Base-by-base conservation (phyloP, 2,113 vertebrate genomes). In the Callipepla squamata region DNA sequence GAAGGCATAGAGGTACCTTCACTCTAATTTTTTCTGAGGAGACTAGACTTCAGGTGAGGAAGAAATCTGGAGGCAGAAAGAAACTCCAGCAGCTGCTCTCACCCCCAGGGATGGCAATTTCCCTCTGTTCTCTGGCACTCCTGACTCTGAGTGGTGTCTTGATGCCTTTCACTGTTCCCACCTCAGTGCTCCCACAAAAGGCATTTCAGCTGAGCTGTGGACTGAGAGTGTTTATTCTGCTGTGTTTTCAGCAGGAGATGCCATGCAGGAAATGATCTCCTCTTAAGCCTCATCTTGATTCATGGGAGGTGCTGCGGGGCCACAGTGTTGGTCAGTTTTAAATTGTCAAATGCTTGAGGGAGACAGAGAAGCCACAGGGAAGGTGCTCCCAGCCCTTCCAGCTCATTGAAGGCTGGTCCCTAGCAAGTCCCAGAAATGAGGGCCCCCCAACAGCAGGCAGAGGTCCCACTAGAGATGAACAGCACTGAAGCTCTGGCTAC, bases 391-490 rank as follows among this genome's bases (percentile, higher is more conserved):
- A 32, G 55, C 30, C 55, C 55, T 32, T 57, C 18, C 55, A 32
- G 55, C 55, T 12, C 23, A 22, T 50, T 23, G 66, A 66, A 45
- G 7, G 34, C 17, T 72, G 38, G n/a, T 16, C 4, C 4, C 22
- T 2, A 50, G 42, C 5, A 1, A 25, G 19, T 34, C 42, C 7
- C 6, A 62, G 40, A 48, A 77, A 50, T 25, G 8, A 82, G 15
- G 2, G 53, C 9, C 18, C 8, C 15, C 8, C 34, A 42, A 21
- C 21, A 53, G 15, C 70, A 76, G 14, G 11, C 22, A 40, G 42
- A 38, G 18, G 7, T 67, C 30, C 22, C 7, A 44, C 3, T 1
- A 2, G 73, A n/a, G 20, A 45, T 2, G 5, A 8, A 25, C 45
- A 50, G 40, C 28, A 14, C 3, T 51, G 62, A 65, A 84, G 26